phyloP scores from a whole-genome alignment of 2,797 vertebrate genomes.

The Characodon lateralis region DNA sequence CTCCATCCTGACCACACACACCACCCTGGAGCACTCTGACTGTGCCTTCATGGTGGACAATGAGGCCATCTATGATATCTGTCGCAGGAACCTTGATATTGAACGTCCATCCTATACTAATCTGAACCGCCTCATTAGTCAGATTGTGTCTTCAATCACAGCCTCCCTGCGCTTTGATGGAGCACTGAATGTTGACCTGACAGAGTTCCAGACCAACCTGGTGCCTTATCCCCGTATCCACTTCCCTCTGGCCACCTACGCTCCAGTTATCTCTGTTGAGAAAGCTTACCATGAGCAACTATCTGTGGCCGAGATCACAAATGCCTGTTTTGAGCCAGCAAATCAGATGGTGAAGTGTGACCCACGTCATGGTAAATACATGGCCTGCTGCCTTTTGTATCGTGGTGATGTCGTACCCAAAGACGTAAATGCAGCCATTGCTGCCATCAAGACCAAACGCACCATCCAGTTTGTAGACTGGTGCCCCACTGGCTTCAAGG shows the following conservation, averaged over 20 bases:
- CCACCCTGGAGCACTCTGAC: constrained; percentile 2
- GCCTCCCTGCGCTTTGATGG: constrained; percentile 89
- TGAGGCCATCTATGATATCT: constrained; percentile 78
- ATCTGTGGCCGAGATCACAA: constrained; percentile 89
- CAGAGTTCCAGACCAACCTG: constrained; percentile 89
- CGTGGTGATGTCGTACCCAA: constrained; percentile 91
- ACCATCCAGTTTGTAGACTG: constrained; percentile 90
- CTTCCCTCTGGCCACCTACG: constrained; percentile 86
- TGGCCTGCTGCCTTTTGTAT: constrained; percentile 85
- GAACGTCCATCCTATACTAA: constrained; percentile 86
- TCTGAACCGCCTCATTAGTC: constrained; percentile 85
- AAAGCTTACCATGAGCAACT: constrained; percentile 76
- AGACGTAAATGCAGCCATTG: constrained; percentile 90
- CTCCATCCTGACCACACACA: neutral
- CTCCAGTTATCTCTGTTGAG: constrained; percentile 85
- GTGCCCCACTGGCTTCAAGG: constrained; percentile 90
- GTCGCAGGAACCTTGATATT: constrained; percentile 76
- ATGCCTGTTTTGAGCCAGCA: constrained; percentile 88
- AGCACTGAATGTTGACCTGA: constrained; percentile 88
- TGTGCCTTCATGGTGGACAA: constrained; percentile 2
- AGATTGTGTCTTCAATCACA: constrained; percentile 84
- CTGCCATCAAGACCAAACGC: constrained; percentile 88
- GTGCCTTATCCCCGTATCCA: constrained; percentile 89
- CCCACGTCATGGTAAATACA: constrained; percentile 81
- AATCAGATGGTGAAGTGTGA: constrained; percentile 95